These are phyloP conservation scores for Limonius californicus DNA, from an alignment of 1,140 invertebrate genomes.

Conservation along the genomic window DNA sequence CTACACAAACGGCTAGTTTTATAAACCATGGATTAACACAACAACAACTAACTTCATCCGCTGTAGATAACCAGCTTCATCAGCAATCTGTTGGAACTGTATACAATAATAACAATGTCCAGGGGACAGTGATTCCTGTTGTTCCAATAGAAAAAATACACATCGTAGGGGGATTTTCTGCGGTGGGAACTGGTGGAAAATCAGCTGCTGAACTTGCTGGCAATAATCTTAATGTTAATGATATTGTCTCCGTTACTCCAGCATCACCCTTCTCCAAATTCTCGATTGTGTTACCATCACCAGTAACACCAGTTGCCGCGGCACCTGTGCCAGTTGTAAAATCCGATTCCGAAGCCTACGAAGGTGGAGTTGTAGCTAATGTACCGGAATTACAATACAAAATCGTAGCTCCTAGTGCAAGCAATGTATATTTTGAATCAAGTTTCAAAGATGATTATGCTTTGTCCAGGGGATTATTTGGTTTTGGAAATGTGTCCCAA, in stretches of 20 bases:
- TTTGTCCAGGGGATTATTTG: too few species aligned
- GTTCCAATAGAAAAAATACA: too few species aligned
- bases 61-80: too few species aligned
- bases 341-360: conserved; percentile 33
- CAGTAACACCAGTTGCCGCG: conserved; percentile 35
- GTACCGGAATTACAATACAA: conserved; percentile 41
- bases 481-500: too few species aligned
- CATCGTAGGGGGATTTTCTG: conserved; percentile 39
- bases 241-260: too few species aligned
- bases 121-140: too few species aligned
- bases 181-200: conserved; percentile 27
- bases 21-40: too few species aligned
- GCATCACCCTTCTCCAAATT: background rate
- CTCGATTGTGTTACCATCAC: conserved; percentile 8
- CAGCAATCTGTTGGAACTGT: too few species aligned
- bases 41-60: too few species aligned
- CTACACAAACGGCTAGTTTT: too few species aligned
- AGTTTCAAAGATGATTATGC: background rate
- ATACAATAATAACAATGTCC: too few species aligned
- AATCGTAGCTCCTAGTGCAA: conserved; percentile 19
- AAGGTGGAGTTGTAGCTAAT: conserved; percentile 41
- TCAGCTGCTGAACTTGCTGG: conserved; percentile 8
- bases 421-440: conserved; percentile 5
- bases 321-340: conserved; percentile 35
- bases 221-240: too few species aligned